phyloP scores from a whole-genome alignment of 2,888 invertebrate species.

The Epinotia ramella region DNA sequence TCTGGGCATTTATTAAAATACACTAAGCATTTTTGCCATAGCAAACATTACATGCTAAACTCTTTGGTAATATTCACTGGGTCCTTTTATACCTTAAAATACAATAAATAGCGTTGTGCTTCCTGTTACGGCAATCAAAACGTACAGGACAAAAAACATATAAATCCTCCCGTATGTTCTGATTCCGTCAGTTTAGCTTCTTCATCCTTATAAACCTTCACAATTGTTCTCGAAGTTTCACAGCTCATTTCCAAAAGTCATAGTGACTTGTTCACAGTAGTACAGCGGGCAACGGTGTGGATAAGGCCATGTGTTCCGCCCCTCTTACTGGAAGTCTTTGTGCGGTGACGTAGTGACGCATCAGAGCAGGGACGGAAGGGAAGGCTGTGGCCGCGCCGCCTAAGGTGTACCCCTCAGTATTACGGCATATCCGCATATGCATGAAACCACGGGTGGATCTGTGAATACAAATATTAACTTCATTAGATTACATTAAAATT shows the following conservation, averaged over 20 bases:
- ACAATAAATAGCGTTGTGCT: slow-evolving; percentile 67
- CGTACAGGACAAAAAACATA: slow-evolving; percentile 56
- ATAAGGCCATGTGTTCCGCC: slow-evolving; percentile 97
- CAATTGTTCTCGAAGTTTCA: slow-evolving; percentile 34
- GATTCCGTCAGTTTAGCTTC: slow-evolving; percentile 46
- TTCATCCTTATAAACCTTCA: slow-evolving; percentile 39
- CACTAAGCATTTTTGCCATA: slow-evolving; percentile 59
- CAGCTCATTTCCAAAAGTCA: slow-evolving; percentile 38
- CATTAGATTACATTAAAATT: background rate
- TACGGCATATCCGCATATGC: slow-evolving; percentile 97
- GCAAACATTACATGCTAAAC: slow-evolving; percentile 60
- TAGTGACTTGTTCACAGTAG: slow-evolving; percentile 83
- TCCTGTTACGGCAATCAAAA: slow-evolving; percentile 55
- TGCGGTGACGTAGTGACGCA: slow-evolving; percentile 94
- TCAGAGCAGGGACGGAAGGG: slow-evolving; percentile 96
- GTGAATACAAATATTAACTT: slow-evolving; percentile 57
- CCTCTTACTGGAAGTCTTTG: slow-evolving; percentile 97
- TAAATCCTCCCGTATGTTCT: slow-evolving; percentile 47
- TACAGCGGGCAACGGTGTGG: slow-evolving; percentile 96
- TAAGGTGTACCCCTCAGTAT: slow-evolving; percentile 92
- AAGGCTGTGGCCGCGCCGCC: slow-evolving; percentile 98
- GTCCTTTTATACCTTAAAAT: slow-evolving; percentile 67
- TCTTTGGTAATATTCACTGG: slow-evolving; percentile 82
- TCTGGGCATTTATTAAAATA: slow-evolving; percentile 61
- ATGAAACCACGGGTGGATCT: slow-evolving; percentile 98